Evolutionary conservation across 2,113 vertebrate species (phyloP).

Genomic region (Onychostoma macrolepis): DNA sequence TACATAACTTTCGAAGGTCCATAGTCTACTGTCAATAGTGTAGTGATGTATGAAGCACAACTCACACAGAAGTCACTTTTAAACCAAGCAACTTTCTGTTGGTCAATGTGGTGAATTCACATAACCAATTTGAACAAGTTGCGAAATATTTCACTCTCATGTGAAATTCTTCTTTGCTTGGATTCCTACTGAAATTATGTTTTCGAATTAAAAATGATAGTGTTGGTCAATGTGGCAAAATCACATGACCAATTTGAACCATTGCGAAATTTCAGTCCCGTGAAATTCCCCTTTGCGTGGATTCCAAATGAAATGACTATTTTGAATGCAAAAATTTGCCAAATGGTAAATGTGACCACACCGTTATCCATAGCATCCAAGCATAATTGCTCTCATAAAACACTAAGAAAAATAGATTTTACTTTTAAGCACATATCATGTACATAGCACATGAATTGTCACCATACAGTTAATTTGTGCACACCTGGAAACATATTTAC

Average conservation of each 20-base stretch:
- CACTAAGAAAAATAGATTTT: neutral
- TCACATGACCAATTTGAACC: too few relatives aligned
- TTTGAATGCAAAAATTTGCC: neutral
- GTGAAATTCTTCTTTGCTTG: neutral
- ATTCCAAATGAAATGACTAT: neutral
- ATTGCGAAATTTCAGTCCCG: too few relatives aligned
- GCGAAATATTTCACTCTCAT: neutral
- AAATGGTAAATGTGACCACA: neutral
- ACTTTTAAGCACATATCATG: neutral
- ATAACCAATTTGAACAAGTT: neutral
- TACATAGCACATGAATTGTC: conserved; percentile 1
- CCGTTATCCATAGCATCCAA: neutral
- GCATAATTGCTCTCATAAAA: neutral
- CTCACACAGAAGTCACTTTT: too few relatives aligned
- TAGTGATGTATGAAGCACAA: neutral
- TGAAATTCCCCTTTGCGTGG: neutral
- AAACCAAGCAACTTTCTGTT: too few relatives aligned
- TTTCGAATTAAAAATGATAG: too few relatives aligned
- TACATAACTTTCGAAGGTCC: neutral
- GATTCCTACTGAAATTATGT: neutral
- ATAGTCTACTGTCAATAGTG: neutral
- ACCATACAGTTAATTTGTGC: neutral
- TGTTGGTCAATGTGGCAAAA: too few relatives aligned
- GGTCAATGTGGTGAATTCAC: too few relatives aligned
- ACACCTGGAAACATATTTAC: neutral